phyloP scores from a whole-genome alignment of 2,797 vertebrate genomes.

The Danio choprae region DNA sequence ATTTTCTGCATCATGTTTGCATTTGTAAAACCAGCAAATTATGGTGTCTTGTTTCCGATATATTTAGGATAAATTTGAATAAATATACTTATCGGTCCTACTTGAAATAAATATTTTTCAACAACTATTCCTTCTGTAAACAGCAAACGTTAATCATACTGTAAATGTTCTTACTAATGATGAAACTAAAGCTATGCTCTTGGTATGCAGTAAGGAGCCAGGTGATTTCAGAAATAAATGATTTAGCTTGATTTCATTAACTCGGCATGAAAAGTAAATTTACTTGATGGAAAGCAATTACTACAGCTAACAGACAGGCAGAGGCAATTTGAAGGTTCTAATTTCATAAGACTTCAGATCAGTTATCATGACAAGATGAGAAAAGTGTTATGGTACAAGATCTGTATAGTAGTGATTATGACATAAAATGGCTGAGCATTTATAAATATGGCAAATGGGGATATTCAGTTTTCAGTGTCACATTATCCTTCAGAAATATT shows the following conservation, averaged over 20 bases:
- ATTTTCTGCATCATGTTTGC: no score
- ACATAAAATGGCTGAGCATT: not conserved
- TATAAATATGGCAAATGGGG: not conserved
- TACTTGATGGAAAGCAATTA: constrained; percentile 25
- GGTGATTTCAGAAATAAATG: constrained; percentile 18
- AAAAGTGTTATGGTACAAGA: constrained; percentile 1
- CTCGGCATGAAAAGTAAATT: constrained; percentile 12
- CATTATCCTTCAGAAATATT: not conserved
- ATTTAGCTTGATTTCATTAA: constrained; percentile 5
- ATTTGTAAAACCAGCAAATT: no score
- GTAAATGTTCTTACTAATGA: not conserved
- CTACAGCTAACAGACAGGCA: not conserved
- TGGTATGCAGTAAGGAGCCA: not conserved
- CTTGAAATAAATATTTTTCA: not conserved
- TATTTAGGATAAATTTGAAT: no score
- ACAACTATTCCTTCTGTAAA: not conserved
- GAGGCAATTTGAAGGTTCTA: not conserved
- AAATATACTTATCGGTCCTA: not conserved
- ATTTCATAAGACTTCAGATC: not conserved
- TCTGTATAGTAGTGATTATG: not conserved
- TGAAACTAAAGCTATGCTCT: not conserved
- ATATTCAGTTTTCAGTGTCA: not conserved
- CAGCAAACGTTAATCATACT: not conserved
- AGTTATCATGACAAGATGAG: not conserved
- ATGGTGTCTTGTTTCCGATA: no score